Evolutionary conservation across 1,140 invertebrate genomes (phyloP).

Genomic region (Alviniconcha marisindica): DNA sequence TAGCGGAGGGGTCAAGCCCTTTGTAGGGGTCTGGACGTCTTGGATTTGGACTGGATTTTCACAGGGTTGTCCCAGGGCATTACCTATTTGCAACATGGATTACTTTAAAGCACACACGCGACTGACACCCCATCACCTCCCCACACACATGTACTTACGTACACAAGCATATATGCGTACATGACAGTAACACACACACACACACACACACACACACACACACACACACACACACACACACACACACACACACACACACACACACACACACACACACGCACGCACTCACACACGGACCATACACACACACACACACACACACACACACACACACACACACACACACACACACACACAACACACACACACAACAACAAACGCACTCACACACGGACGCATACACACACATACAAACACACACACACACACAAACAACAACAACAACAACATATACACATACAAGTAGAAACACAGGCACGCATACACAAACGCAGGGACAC

Average conservation of each 20-base stretch:
- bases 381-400: background rate
- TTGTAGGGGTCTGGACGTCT: too few relatives aligned
- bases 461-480: background rate
- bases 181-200: background rate
- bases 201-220: background rate
- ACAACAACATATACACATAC: constrained; percentile 10
- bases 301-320: background rate
- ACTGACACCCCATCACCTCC: too few relatives aligned
- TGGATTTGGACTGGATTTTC: too few relatives aligned
- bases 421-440: constrained; percentile 1
- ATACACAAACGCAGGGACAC: background rate
- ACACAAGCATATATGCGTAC: background rate
- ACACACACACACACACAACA: background rate
- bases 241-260: constrained; percentile 9
- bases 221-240: constrained; percentile 10
- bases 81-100: too few relatives aligned
- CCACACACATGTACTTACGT: background rate
- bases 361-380: background rate
- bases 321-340: background rate
- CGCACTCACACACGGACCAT: background rate
- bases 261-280: background rate
- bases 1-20: too few relatives aligned
- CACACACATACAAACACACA: background rate
- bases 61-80: too few relatives aligned
- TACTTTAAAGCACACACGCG: too few relatives aligned